phyloP scores from a whole-genome alignment of 2,888 invertebrate species.

The Calameuta pallipes region DNA sequence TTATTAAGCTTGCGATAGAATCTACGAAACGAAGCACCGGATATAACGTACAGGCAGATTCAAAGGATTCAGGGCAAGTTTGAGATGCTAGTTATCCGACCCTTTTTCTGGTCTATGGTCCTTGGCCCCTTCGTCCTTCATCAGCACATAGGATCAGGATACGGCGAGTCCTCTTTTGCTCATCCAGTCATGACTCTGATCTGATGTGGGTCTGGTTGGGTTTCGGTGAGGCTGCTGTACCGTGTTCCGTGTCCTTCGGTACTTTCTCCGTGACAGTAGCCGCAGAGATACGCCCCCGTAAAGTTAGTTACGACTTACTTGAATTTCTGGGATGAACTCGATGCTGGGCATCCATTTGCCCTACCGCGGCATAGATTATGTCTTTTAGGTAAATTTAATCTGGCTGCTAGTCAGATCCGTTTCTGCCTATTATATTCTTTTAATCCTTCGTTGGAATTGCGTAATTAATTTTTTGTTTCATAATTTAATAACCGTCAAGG shows the following conservation, averaged over 20 bases:
- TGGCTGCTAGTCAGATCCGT: neutral
- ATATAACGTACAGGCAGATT: neutral
- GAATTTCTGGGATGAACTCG: neutral
- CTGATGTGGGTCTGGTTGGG: neutral
- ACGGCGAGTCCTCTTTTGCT: neutral
- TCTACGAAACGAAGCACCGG: neutral
- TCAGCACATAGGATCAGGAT: neutral
- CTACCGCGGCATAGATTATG: neutral
- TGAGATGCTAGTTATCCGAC: neutral
- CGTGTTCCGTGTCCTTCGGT: neutral
- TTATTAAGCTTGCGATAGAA: conserved; percentile 1
- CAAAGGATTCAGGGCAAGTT: neutral
- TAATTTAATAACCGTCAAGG: neutral
- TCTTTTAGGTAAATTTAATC: neutral
- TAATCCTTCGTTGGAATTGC: neutral
- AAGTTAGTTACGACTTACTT: neutral
- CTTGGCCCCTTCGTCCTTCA: neutral
- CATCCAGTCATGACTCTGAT: neutral
- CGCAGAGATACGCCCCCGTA: neutral
- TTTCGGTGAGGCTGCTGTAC: neutral
- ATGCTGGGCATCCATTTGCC: neutral
- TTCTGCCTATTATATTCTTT: neutral
- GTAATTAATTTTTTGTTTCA: neutral
- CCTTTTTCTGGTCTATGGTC: neutral
- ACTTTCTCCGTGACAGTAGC: neutral